Conservation (phyloP, 2,888 invertebrate species). For the Xanthorhoe spadicearia region DNA sequence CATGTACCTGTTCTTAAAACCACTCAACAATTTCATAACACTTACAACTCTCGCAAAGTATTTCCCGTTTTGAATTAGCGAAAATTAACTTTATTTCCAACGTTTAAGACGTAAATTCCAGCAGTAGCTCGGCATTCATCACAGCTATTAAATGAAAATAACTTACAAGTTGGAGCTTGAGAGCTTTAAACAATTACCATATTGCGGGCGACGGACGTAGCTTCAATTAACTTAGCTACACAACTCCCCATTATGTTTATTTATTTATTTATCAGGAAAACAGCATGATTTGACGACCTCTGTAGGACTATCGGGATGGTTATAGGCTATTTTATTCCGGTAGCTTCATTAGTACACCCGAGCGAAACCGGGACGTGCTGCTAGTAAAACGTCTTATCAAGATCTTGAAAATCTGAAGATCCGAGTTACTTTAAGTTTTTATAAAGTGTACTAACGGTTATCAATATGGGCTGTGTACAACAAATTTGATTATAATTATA, state of each 20-base stretch:
- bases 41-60: background rate
- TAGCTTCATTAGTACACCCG: too few species aligned
- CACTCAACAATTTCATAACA: slow-evolving; percentile 4
- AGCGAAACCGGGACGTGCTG: too few species aligned
- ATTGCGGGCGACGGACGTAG: slow-evolving; percentile 21
- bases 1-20: background rate
- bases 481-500: slow-evolving; percentile 33
- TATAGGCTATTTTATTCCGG: too few species aligned
- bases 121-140: slow-evolving; percentile 29
- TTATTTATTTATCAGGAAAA: too few species aligned
- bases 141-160: slow-evolving; percentile 36
- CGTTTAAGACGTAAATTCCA: slow-evolving; percentile 24
- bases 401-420: background rate
- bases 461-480: background rate
- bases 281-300: too few species aligned
- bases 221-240: background rate
- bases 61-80: slow-evolving; percentile 18
- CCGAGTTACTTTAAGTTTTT: background rate
- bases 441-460: slow-evolving; percentile 5
- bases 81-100: slow-evolving; percentile 26
- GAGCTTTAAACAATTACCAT: slow-evolving; percentile 41
- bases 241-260: too few species aligned
- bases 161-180: slow-evolving; percentile 34
- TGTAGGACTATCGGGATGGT: too few species aligned
- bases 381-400: background rate